Evolutionary conservation across 1,140 invertebrate genomes (phyloP).

Genomic region (Cyphomyrmex costatus): DNA sequence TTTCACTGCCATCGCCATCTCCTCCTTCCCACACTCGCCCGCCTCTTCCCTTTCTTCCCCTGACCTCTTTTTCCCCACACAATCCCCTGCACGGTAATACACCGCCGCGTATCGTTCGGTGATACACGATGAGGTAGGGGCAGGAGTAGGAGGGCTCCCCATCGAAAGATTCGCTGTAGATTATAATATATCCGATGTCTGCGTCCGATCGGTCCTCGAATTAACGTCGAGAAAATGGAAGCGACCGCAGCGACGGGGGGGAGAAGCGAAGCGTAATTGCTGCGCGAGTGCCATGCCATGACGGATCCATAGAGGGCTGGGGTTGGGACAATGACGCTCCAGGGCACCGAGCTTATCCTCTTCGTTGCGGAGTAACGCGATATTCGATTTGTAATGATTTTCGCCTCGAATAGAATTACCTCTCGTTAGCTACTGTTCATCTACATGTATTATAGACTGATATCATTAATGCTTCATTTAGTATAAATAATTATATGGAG

Average conservation of each 20-base stretch:
- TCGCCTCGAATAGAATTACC: neutral
- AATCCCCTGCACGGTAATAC: constrained; percentile 61
- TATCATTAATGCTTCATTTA: neutral
- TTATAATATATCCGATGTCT: constrained; percentile 77
- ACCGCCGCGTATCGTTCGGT: constrained; percentile 78
- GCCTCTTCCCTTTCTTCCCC: constrained; percentile 53
- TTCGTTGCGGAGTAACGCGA: neutral
- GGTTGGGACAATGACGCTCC: neutral
- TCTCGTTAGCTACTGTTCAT: neutral
- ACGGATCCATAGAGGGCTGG: constrained; percentile 23
- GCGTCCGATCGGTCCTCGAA: constrained; percentile 72
- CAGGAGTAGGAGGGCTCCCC: constrained; percentile 68
- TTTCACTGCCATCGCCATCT: constrained; percentile 52
- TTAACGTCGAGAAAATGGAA: constrained; percentile 77
- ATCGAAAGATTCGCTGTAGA: constrained; percentile 72
- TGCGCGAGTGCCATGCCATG: constrained; percentile 47
- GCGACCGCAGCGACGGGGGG: constrained; percentile 44
- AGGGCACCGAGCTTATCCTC: constrained; percentile 28
- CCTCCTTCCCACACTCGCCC: constrained; percentile 46
- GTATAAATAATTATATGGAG: neutral
- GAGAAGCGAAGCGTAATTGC: constrained; percentile 9
- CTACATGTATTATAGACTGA: neutral
- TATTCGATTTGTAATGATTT: constrained; percentile 14
- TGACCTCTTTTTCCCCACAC: constrained; percentile 72
- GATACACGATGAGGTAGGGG: constrained; percentile 47